Evolutionary conservation across 2,888 invertebrate species (phyloP).

Genomic region (Celastrina argiolus): DNA sequence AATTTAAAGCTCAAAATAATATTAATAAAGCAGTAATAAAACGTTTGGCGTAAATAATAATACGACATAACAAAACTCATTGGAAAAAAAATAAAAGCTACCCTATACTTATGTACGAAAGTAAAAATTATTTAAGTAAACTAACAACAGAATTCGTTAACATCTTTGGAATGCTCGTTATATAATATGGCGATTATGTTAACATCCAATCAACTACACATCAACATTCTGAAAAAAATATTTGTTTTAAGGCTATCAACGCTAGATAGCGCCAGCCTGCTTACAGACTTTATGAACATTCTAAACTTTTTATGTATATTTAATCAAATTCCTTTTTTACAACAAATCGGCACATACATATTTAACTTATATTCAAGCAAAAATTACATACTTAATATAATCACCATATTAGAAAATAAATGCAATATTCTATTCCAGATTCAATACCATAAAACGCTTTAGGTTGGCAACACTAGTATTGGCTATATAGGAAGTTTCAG

Average conservation of each 20-base stretch:
- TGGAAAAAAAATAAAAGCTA: constrained; percentile 10
- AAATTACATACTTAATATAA: background rate
- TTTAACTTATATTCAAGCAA: background rate
- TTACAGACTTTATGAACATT: too few relatives aligned
- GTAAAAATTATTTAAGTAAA: background rate
- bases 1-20: constrained; percentile 71
- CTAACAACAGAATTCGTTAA: constrained; percentile 33
- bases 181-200: constrained; percentile 14
- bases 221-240: background rate
- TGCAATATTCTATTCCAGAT: constrained; percentile 3
- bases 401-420: constrained; percentile 18
- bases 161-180: constrained; percentile 69
- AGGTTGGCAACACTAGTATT: constrained; percentile 54
- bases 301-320: too few relatives aligned
- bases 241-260: too few relatives aligned
- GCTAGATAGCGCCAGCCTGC: too few relatives aligned
- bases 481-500: constrained; percentile 45
- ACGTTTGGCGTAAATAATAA: constrained; percentile 33
- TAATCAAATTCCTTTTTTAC: too few relatives aligned
- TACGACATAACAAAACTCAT: constrained; percentile 27
- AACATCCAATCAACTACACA: background rate
- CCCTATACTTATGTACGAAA: background rate
- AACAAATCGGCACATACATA: too few relatives aligned
- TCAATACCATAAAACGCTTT: background rate
- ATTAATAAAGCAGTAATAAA: constrained; percentile 41